Conservation (phyloP, 2,113 vertebrate species). For the human region GRCh38 chr11:1954001-1954500, state of each 20-base stretch:
- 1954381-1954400: not conserved
- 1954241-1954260: not conserved
- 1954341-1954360: not conserved
- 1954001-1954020: not conserved
- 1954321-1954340: accelerated
- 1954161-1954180: not conserved
- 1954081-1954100: not conserved
- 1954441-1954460: not conserved
- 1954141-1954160: not conserved
- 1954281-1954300: not conserved
- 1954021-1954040: slow-evolving; percentile 15
- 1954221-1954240: not conserved
- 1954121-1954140: not conserved
- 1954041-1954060: slow-evolving; percentile 58
- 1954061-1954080: not conserved
- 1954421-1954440: too few relatives aligned
- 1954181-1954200: not conserved
- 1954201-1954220: not conserved
- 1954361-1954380: not conserved
- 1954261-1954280: not conserved
- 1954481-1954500: slow-evolving; percentile 26
- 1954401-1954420: not conserved
- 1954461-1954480: not conserved
- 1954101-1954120: slow-evolving; percentile 1
- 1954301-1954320: not conserved